Base-by-base conservation (phyloP, 2,888 invertebrate species). In the Pollenia angustigena region DNA sequence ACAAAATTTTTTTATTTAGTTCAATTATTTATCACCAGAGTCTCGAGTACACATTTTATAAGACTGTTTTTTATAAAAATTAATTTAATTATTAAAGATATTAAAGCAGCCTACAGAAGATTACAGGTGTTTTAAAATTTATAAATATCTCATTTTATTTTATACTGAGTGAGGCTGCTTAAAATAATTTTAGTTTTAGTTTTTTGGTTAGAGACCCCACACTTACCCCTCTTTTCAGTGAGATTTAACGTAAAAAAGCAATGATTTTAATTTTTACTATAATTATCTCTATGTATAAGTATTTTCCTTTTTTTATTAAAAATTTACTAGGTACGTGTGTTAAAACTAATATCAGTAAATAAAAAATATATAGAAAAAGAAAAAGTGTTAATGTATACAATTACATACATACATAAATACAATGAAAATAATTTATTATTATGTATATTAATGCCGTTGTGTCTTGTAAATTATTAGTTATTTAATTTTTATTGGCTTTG, bases 401-500 rank as follows among this genome's bases (percentile, higher is more conserved):
- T 23, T 78, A 84, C 58, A 56, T 68, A 68, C n/a, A 23, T 68
- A 18, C 32, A 72, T 72, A 56, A 23, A 48, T 4, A 46, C 14
- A 75, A 68, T 58, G 40, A 58, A 74, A 82, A 40, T 23, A 62
- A 56, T 68, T 68, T 60, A 76, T 68, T 60, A 76, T 76, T 76
- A 72, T 32, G 32, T 32, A 32, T 46, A 69, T 69, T 46, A 75
- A 75, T 62, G 54, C 40, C 46, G 18, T 75, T 71, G 78, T 76
- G 76, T 85, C 85, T 88, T 88, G 88, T 88, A 88, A 88, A 86
- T 88, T 88, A 81, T 82, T 87, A 85, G 81, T 87, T 89, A 71
- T 88, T 85, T 81, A 89, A 90, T 90, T 89, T 90, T 81, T 86
- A 89, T 85, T 87, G 80, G 87, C 88, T 88, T 85, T 78, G 87